Percentiles rank a stretch among this genome's conserved stretches.
These are phyloP conservation scores for Iphiclides podalirius DNA, from an alignment of 2,888 invertebrate species.

Conservation along the genomic window DNA sequence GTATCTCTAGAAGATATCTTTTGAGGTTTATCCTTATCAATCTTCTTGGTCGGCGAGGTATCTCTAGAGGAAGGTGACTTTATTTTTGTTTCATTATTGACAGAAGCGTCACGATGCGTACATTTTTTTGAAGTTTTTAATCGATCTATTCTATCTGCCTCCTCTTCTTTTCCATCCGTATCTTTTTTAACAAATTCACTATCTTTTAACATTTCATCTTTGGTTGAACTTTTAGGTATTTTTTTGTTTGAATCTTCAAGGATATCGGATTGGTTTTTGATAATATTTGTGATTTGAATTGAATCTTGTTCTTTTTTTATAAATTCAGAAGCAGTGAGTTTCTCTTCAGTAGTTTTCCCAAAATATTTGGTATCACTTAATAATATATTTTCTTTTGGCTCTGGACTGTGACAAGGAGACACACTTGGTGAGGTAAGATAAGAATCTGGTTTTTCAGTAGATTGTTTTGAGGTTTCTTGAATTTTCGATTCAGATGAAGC, in stretches of 20 bases:
- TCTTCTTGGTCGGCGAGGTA: constrained; percentile 5
- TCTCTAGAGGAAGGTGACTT: constrained; percentile 4
- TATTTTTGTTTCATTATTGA: neutral
- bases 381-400: constrained; percentile 38
- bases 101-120: neutral
- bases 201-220: neutral
- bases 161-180: neutral
- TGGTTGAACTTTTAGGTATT: neutral
- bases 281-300: constrained; percentile 31
- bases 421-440: constrained; percentile 47
- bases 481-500: constrained; percentile 43
- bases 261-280: neutral
- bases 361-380: constrained; percentile 27
- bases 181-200: neutral
- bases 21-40: neutral
- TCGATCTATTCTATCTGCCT: neutral
- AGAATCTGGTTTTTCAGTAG: constrained; percentile 35
- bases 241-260: constrained; percentile 3
- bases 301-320: constrained; percentile 43
- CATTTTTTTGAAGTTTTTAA: neutral
- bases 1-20: constrained; percentile 9
- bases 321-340: constrained; percentile 40
- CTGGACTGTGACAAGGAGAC: constrained; percentile 55
- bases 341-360: constrained; percentile 21
- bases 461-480: constrained; percentile 35